Base-by-base conservation (phyloP, 2,113 vertebrate species). In the Rhadina sibilatrix region DNA sequence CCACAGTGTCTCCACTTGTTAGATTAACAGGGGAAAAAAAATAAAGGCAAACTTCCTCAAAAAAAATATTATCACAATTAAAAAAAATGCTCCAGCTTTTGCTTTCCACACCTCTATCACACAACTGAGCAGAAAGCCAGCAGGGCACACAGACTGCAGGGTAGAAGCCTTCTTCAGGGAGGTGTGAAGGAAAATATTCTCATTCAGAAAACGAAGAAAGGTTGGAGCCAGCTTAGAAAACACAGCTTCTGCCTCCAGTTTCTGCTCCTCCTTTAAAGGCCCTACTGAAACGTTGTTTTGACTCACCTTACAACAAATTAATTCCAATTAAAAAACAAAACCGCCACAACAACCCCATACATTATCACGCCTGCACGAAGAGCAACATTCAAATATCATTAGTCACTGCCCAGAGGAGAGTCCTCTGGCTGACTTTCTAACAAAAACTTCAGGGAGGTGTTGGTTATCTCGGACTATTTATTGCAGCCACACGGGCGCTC, bases 361-460 rank as follows among this genome's bases (percentile, higher is more conserved):
- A 44, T 47, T 68, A 86, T 44, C 90, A 38, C 60, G 54, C 59
- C 83, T 47, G 56, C 47, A 77, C 44, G 54, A 93, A 77, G 56
- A 87, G 25, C 57, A 71, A 35, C 92, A 64, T 92, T 94, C 83
- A 95, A 68, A 60, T 65, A 90, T 76, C 77, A 71, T 94, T 84
- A 90, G 86, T 96, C 92, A 95, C 44, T 61, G 61, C 83, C 60
- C 83, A 50, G 90, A 83, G 84, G 13, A 56, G 86, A 96, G 94
- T 96, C 94, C 96, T 97, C 93, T 97, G 92, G 96, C 92, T 96
- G 96, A 95, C 92, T 96, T 97, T 97, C 92, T 87, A 84, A 74
- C 72, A 92, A 95, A 90, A 93, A 60, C 77, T 94, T 71, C 31
- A 21, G 69, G 25, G 93, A 96, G 92, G 90, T 96, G 94, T 92